phyloP scores from a whole-genome alignment of 1,140 invertebrate species.

The Alviniconcha marisindica region DNA sequence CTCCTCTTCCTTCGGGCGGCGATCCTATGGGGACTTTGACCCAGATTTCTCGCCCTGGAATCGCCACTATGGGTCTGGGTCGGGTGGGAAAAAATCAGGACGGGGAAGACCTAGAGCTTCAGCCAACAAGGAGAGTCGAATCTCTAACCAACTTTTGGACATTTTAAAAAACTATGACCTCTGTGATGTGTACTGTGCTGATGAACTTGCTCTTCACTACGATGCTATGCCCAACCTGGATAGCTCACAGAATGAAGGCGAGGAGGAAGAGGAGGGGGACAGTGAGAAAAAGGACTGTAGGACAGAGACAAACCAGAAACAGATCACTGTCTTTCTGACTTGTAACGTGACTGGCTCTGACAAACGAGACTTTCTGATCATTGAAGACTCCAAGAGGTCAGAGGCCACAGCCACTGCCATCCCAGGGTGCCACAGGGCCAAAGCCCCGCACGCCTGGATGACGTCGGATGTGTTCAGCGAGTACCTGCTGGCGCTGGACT shows the following conservation, averaged over 20 bases:
- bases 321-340: slow-evolving; percentile 30
- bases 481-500: slow-evolving; percentile 24
- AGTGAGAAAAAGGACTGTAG: not conserved
- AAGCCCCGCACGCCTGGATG: slow-evolving; percentile 26
- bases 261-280: not conserved
- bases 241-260: not conserved
- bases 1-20: not conserved
- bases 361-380: slow-evolving; percentile 6
- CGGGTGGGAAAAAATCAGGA: not conserved
- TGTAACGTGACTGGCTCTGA: slow-evolving; percentile 33
- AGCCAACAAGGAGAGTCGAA: slow-evolving; percentile 27
- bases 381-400: slow-evolving; percentile 1
- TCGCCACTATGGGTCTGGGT: not conserved
- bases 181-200: slow-evolving; percentile 34
- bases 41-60: slow-evolving; percentile 13
- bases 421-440: slow-evolving; percentile 19
- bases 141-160: slow-evolving; percentile 36
- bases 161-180: slow-evolving; percentile 33
- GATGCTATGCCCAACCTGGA: slow-evolving; percentile 28
- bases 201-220: slow-evolving; percentile 28
- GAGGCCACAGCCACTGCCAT: not conserved
- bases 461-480: slow-evolving; percentile 19
- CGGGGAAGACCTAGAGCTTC: slow-evolving; percentile 18
- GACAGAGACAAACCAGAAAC: not conserved
- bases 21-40: not conserved